Percentiles rank a stretch among this genome's conserved stretches.
These are phyloP conservation scores for Amniataba percoides DNA, from an alignment of 2,797 vertebrate species.

Conservation along the genomic window DNA sequence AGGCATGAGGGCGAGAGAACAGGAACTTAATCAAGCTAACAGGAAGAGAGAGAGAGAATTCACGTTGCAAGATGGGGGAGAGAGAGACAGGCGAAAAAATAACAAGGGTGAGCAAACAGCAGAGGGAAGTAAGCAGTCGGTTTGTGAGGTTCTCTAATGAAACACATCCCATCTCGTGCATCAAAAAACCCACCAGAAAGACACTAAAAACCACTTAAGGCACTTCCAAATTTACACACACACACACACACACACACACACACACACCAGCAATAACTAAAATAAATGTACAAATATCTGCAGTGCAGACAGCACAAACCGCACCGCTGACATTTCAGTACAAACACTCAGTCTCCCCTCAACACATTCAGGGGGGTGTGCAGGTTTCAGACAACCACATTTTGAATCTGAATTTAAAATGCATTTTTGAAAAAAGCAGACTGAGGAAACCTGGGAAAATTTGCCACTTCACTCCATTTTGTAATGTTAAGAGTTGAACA, in stretches of 20 bases:
- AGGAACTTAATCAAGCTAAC: slow-evolving; percentile 45
- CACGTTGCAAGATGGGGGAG: not conserved
- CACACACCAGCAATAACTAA: not conserved
- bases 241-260: not conserved
- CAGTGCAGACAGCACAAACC: slow-evolving; percentile 21
- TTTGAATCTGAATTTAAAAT: not conserved
- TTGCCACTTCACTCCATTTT: not conserved
- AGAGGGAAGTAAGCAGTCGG: not conserved
- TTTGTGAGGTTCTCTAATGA: slow-evolving; percentile 50
- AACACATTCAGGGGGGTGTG: not conserved
- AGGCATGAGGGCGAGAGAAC: slow-evolving; percentile 36
- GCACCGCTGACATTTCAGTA: not conserved
- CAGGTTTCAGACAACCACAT: no score
- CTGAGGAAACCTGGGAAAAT: not conserved
- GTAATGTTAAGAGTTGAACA: not conserved
- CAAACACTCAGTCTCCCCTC: slow-evolving; percentile 1
- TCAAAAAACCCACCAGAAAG: slow-evolving; percentile 16
- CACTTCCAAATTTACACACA: not conserved
- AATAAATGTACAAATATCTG: slow-evolving; percentile 8
- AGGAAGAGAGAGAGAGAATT: not conserved
- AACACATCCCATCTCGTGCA: slow-evolving; percentile 25
- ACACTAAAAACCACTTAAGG: slow-evolving; percentile 21
- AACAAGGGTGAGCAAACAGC: not conserved
- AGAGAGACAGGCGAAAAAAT: slow-evolving; percentile 1
- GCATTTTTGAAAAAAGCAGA: not conserved